phyloP scores from a whole-genome alignment of 2,797 vertebrate genomes.

The Pangasius macronema region DNA sequence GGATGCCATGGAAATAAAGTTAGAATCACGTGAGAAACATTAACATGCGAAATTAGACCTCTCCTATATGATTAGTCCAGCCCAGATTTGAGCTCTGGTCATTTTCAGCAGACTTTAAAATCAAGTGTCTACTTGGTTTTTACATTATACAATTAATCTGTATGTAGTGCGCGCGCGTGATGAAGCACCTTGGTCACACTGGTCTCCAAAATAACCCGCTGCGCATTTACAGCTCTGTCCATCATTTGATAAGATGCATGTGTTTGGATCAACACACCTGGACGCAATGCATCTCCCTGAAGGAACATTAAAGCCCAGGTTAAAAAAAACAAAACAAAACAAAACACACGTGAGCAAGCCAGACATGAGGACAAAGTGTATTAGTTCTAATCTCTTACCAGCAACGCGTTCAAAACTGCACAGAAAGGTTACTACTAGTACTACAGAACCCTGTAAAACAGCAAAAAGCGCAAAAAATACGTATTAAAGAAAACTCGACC shows the following conservation, averaged over 20 bases:
- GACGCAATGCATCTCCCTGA: conserved; percentile 68
- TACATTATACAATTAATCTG: background rate
- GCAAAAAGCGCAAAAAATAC: background rate
- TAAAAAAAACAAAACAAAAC: background rate
- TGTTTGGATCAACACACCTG: conserved; percentile 58
- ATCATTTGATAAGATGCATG: conserved; percentile 62
- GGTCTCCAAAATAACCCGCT: conserved; percentile 66
- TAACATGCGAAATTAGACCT: too few relatives aligned
- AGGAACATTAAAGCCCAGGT: background rate
- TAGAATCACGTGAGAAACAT: too few relatives aligned
- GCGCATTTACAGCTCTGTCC: conserved; percentile 67
- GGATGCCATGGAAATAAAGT: too few relatives aligned
- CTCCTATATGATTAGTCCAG: background rate
- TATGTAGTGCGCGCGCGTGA: background rate
- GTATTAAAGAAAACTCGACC: background rate
- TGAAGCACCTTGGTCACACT: conserved; percentile 62
- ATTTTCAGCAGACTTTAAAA: too few relatives aligned
- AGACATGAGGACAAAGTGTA: background rate
- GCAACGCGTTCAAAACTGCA: conserved; percentile 23
- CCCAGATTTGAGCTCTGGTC: background rate
- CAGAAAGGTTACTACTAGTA: conserved; percentile 50
- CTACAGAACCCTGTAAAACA: background rate
- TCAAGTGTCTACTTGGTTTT: background rate
- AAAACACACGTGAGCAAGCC: background rate
- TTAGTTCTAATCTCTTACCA: conserved; percentile 53